Conservation (phyloP, 2,797 vertebrate species). For the Lutjanus campechanus region DNA sequence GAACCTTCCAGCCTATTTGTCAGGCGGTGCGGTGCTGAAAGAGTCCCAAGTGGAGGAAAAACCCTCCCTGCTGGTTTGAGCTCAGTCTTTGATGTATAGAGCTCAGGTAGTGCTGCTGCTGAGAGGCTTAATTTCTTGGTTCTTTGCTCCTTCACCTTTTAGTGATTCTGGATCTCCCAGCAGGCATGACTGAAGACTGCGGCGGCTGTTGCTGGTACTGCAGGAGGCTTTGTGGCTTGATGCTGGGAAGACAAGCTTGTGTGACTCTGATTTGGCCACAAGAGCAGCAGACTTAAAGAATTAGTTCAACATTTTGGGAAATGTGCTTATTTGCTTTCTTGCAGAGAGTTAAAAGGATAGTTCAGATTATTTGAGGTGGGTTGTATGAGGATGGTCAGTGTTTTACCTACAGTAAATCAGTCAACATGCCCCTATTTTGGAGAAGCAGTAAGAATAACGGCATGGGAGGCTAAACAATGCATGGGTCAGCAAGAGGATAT, state of each 20-base stretch:
- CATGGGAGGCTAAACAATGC: no score
- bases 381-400: no score
- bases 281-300: conserved; percentile 18
- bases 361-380: no score
- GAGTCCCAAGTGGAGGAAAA: conserved; percentile 54
- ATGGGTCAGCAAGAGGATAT: no score
- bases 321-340: not conserved
- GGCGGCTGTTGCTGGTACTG: not conserved
- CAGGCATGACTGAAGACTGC: conserved; percentile 2
- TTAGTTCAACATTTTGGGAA: not conserved
- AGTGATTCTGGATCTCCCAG: conserved; percentile 53
- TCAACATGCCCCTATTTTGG: no score
- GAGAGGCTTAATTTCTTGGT: conserved; percentile 73
- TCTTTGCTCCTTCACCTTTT: conserved; percentile 73
- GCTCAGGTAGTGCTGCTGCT: conserved; percentile 68
- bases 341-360: no score
- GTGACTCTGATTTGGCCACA: not conserved
- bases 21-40: conserved; percentile 54
- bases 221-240: conserved; percentile 39
- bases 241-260: conserved; percentile 37
- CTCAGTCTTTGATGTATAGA: conserved; percentile 68
- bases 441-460: no score
- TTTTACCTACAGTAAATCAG: no score
- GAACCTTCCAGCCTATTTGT: conserved; percentile 66
- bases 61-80: conserved; percentile 48